These are phyloP conservation scores for Patiria miniata DNA, from an alignment of 35 echinoderm and acorn worm genomes.

Conservation along the genomic window DNA sequence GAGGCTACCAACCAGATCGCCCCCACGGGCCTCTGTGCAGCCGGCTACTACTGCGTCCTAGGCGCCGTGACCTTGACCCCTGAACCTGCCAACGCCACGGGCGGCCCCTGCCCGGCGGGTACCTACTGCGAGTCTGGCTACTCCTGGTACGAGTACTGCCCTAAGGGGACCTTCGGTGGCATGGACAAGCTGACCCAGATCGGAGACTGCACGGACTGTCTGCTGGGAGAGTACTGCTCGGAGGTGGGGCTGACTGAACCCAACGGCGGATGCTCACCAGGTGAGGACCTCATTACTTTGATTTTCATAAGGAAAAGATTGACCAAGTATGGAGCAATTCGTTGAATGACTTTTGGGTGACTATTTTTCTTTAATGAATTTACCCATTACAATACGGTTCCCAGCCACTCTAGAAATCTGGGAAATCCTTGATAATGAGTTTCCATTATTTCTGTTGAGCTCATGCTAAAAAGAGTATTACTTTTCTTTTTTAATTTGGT, in stretches of 20 bases:
- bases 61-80: slow-evolving; percentile 78
- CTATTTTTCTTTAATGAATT: no score
- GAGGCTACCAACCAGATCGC: slow-evolving; percentile 88
- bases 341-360: no score
- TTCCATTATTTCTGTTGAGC: no score
- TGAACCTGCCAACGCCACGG: slow-evolving; percentile 65
- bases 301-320: no score
- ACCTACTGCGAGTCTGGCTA: slow-evolving; percentile 88
- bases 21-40: slow-evolving; percentile 73
- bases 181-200: slow-evolving; percentile 63
- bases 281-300: not conserved
- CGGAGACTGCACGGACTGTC: slow-evolving; percentile 82
- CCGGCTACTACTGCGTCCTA: slow-evolving; percentile 88
- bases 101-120: slow-evolving; percentile 88
- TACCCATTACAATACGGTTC: no score
- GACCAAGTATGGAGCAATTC: no score
- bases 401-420: no score
- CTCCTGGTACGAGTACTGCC: slow-evolving; percentile 74
- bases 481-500: no score
- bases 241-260: slow-evolving; percentile 78
- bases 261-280: slow-evolving; percentile 76
- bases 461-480: no score
- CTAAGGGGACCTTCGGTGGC: slow-evolving; percentile 93
- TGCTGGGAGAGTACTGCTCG: slow-evolving; percentile 78
- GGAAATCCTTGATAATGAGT: no score